These are phyloP conservation scores for Meloidogyne hapla DNA, from an alignment of 1,140 invertebrate species.

Conservation along the genomic window DNA sequence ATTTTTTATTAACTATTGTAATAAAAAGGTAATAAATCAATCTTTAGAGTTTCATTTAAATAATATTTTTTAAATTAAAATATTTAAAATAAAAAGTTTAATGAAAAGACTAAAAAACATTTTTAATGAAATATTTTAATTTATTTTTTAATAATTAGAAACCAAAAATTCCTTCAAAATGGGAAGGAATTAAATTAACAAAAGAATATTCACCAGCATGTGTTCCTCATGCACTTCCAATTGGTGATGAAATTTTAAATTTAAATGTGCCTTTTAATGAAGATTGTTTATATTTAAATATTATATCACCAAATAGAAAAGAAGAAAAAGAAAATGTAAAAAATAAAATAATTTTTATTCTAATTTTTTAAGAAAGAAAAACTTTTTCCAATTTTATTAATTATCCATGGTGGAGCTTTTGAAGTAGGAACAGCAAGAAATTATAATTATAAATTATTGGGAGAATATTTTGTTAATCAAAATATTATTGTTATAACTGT, in stretches of 20 bases:
- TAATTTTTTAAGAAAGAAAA: conserved; percentile 10
- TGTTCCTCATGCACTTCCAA: conserved; percentile 33
- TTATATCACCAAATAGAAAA: conserved; percentile 32
- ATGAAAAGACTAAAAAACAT: not conserved
- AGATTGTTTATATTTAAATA: conserved; percentile 47
- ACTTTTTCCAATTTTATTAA: conserved; percentile 54
- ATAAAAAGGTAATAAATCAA: too few relatives aligned
- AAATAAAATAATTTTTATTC: not conserved
- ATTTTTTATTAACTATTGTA: too few relatives aligned
- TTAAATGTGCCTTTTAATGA: conserved; percentile 21
- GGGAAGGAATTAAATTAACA: conserved; percentile 28
- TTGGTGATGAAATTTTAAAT: conserved; percentile 1
- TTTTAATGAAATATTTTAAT: not conserved
- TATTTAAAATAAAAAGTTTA: too few relatives aligned
- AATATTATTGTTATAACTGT: conserved; percentile 34
- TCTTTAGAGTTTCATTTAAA: too few relatives aligned
- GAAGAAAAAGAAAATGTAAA: not conserved
- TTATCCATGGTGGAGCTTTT: conserved; percentile 53
- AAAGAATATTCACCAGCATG: conserved; percentile 30
- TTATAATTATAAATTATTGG: conserved; percentile 16
- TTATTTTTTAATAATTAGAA: conserved; percentile 34
- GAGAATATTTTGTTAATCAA: conserved; percentile 19
- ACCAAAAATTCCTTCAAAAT: conserved; percentile 38
- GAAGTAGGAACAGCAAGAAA: conserved; percentile 27
- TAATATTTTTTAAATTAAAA: too few relatives aligned